Evolutionary conservation across 1,140 invertebrate species (phyloP).

Genomic region (Metopolophium dirhodum): DNA sequence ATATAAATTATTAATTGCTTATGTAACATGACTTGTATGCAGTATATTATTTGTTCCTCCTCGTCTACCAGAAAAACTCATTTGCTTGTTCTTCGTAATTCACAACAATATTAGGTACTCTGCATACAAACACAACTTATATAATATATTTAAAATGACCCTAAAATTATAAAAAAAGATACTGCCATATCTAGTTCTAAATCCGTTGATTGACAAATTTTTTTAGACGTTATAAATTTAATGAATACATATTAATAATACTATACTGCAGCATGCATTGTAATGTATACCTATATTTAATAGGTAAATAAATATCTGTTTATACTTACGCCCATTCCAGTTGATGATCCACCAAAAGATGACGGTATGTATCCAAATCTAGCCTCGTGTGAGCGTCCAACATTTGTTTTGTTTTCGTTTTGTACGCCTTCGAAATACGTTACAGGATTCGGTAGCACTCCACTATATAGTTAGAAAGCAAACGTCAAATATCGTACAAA

Average conservation of each 20-base stretch:
- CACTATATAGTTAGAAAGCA: neutral
- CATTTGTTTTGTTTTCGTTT: conserved; percentile 38
- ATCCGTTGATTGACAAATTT: no score
- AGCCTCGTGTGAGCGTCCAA: neutral
- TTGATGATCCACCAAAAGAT: neutral
- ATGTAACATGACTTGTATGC: neutral
- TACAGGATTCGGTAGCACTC: conserved; percentile 29
- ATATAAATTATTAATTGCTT: neutral
- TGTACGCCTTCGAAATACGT: conserved; percentile 45
- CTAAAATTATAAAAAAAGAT: no score
- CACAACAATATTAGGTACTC: neutral
- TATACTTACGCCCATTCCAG: conserved; percentile 21
- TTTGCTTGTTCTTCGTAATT: neutral
- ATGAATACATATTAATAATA: neutral
- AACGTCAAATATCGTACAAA: neutral
- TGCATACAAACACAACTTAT: neutral
- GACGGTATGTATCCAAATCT: conserved; percentile 52
- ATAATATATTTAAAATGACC: neutral
- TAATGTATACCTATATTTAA: neutral
- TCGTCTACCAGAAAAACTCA: neutral
- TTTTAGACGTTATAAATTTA: neutral
- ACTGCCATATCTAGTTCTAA: no score
- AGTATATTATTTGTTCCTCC: neutral
- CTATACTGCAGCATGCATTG: neutral
- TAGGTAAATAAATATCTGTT: neutral